A percentile compares a stretch with the other conserved stretches of the same genome.
Conservation (phyloP, 2,888 invertebrate species). For the Pristionchus mayeri region DNA sequence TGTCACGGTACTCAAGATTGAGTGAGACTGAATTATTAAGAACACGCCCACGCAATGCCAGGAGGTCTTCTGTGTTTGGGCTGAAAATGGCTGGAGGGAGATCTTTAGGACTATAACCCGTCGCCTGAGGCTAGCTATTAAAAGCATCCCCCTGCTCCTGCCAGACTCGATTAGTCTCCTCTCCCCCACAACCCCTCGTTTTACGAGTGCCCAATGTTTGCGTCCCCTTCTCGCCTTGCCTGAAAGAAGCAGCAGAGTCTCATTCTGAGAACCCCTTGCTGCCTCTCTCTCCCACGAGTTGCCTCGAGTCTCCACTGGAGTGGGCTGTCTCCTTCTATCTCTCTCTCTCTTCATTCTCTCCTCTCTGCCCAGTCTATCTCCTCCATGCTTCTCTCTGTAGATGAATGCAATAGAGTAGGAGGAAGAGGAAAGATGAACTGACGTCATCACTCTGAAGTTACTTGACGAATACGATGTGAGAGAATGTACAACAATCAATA, state of each 20-base stretch:
- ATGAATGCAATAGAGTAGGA: slow-evolving; percentile 10
- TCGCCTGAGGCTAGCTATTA: neutral
- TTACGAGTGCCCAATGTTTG: neutral
- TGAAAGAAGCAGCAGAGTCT: slow-evolving; percentile 18
- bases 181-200: neutral
- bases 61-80: slow-evolving; percentile 17
- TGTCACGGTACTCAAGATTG: too few species aligned
- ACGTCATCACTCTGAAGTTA: neutral
- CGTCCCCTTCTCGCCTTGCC: neutral
- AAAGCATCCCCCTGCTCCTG: neutral
- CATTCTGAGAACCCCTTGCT: slow-evolving; percentile 13
- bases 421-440: neutral
- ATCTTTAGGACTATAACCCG: neutral
- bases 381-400: neutral
- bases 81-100: neutral
- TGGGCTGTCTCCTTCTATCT: neutral
- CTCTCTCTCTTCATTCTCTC: neutral
- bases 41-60: slow-evolving; percentile 3
- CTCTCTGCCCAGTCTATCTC: neutral
- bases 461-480: neutral
- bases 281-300: neutral
- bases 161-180: neutral
- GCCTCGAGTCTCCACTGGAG: neutral
- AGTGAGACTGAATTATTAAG: too few species aligned
- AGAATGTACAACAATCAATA: neutral